phyloP scores from a whole-genome alignment of 2,888 invertebrate species.

The Pristionchus japonicus region DNA sequence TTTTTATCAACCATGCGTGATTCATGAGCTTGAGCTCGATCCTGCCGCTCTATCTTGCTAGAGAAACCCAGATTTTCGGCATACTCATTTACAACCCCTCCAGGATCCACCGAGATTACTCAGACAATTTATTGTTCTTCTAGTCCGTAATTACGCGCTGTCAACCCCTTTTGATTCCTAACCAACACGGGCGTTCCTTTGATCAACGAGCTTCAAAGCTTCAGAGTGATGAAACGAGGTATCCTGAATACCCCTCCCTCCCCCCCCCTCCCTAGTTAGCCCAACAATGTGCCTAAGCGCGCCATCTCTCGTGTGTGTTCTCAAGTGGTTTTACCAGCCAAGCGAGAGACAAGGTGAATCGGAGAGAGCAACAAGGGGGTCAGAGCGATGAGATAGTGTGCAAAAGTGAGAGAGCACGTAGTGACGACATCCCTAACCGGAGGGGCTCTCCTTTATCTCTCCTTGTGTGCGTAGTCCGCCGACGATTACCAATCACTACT shows the following conservation, averaged over 20 bases:
- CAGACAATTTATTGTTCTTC: neutral
- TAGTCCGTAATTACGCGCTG: neutral
- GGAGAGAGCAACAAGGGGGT: neutral
- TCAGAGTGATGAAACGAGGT: neutral
- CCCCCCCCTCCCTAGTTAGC: neutral
- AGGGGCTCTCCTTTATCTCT: constrained; percentile 8
- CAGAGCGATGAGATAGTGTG: constrained; percentile 9
- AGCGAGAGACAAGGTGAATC: neutral
- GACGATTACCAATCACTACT: constrained; percentile 30
- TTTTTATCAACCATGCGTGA: no score
- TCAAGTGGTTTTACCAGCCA: constrained; percentile 29
- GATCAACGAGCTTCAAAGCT: neutral
- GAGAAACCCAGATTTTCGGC: neutral
- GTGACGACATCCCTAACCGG: neutral
- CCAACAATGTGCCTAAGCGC: constrained; percentile 27
- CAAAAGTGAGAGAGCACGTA: neutral
- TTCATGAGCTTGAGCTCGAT: no score
- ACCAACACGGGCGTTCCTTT: neutral
- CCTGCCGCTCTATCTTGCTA: no score
- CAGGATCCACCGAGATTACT: neutral
- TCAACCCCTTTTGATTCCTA: neutral
- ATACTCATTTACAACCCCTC: neutral
- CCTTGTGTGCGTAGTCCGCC: constrained; percentile 24
- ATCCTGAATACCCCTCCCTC: neutral
- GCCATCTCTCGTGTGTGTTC: constrained; percentile 15